Conservation (phyloP, 2,888 invertebrate genomes). For the Monopis laevigella region DNA sequence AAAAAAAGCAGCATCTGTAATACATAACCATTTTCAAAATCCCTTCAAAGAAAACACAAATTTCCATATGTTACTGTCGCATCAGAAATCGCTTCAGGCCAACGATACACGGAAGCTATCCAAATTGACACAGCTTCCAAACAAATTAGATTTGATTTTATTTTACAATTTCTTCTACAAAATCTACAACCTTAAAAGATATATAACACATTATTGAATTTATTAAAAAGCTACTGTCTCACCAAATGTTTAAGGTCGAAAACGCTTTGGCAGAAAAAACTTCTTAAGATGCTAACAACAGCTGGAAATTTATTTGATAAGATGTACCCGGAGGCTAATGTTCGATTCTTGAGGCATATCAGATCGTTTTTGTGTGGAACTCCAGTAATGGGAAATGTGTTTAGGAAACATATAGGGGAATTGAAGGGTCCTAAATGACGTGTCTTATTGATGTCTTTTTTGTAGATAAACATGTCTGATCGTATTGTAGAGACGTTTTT, state of each 20-base stretch:
- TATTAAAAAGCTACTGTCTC: slow-evolving; percentile 23
- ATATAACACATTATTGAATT: slow-evolving; percentile 25
- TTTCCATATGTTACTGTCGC: slow-evolving; percentile 10
- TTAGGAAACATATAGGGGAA: slow-evolving; percentile 19
- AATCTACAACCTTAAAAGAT: no score
- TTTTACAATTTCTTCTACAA: slow-evolving; percentile 55
- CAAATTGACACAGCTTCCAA: slow-evolving; percentile 48
- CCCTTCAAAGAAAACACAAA: slow-evolving; percentile 9
- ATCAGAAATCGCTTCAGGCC: slow-evolving; percentile 11
- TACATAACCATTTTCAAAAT: no score
- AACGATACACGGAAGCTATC: slow-evolving; percentile 19
- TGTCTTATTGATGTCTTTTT: slow-evolving; percentile 54
- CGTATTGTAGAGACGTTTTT: slow-evolving; percentile 4
- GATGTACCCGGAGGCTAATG: slow-evolving; percentile 35
- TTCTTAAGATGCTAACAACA: no score
- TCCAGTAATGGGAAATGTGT: slow-evolving; percentile 33
- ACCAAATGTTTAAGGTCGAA: no score
- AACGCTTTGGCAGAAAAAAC: no score
- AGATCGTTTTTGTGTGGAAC: slow-evolving; percentile 33
- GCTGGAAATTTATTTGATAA: no score
- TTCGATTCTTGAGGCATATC: slow-evolving; percentile 60
- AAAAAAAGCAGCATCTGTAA: no score
- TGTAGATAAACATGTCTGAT: slow-evolving; percentile 45
- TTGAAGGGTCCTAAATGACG: slow-evolving; percentile 35
- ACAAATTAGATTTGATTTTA: slow-evolving; percentile 59